A percentile compares a stretch with the other conserved stretches of the same genome.
Evolutionary conservation across 2,113 vertebrate species (phyloP).

Genomic region (Anguilla japonica): DNA sequence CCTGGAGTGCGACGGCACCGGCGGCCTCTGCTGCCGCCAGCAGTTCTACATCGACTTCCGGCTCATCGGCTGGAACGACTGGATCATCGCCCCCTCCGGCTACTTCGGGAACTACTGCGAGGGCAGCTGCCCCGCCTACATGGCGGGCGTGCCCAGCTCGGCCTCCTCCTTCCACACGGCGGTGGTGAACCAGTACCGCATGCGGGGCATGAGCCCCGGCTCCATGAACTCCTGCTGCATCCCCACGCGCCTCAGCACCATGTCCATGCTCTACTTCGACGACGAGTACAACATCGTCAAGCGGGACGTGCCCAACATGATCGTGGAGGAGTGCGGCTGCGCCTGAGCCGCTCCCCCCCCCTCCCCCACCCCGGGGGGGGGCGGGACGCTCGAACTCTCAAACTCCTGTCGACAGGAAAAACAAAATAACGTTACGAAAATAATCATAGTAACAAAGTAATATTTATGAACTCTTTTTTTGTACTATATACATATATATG

Average conservation of each 20-base stretch:
- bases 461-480: slow-evolving; percentile 64
- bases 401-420: slow-evolving; percentile 24
- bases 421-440: slow-evolving; percentile 39
- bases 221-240: slow-evolving; percentile 98
- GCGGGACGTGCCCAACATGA: slow-evolving; percentile 98
- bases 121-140: slow-evolving; percentile 96
- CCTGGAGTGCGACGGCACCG: slow-evolving; percentile 93
- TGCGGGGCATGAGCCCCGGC: slow-evolving; percentile 94
- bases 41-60: slow-evolving; percentile 99
- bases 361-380: no score
- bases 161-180: slow-evolving; percentile 98
- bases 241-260: slow-evolving; percentile 98
- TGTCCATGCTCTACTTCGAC: slow-evolving; percentile 99
- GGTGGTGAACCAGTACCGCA: slow-evolving; percentile 97
- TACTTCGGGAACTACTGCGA: slow-evolving; percentile 99
- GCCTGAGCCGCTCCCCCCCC: slow-evolving; percentile 76
- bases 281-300: slow-evolving; percentile 99
- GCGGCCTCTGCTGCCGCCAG: slow-evolving; percentile 94
- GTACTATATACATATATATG: slow-evolving; percentile 64
- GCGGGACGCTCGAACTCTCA: slow-evolving; percentile 29
- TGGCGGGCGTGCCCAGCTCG: slow-evolving; percentile 93
- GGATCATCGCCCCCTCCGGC: slow-evolving; percentile 98
- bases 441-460: slow-evolving; percentile 38
- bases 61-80: slow-evolving; percentile 98
- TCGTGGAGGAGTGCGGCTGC: slow-evolving; percentile 98